These are phyloP conservation scores for Brachionus paranguensis DNA, from an alignment of 1,140 invertebrate species.

Conservation along the genomic window DNA sequence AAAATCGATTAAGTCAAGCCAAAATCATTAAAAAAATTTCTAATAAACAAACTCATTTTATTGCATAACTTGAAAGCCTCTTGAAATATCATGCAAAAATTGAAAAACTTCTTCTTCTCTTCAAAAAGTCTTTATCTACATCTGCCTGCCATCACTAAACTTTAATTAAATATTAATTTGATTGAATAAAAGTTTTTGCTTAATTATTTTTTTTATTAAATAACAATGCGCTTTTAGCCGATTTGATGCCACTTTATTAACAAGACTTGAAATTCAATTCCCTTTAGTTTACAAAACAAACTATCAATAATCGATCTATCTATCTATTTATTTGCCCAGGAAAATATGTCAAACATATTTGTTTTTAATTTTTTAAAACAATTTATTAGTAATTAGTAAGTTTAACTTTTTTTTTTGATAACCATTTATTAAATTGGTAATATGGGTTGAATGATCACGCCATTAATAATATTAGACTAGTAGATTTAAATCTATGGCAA, in stretches of 20 bases:
- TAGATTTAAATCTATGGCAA: not conserved
- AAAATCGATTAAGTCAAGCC: conserved; percentile 17
- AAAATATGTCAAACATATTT: conserved; percentile 4
- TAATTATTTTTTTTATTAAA: not conserved
- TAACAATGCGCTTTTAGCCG: not conserved
- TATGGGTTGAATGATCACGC: conserved; percentile 24
- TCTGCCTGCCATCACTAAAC: not conserved
- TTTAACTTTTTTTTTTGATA: conserved; percentile 12
- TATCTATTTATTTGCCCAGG: not conserved
- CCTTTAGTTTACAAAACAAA: not conserved
- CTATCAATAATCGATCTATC: conserved; percentile 4
- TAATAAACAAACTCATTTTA: not conserved
- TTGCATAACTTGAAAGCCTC: not conserved
- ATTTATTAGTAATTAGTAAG: conserved; percentile 13
- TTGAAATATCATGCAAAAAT: not conserved
- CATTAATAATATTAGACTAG: conserved; percentile 3
- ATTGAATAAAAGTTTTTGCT: not conserved
- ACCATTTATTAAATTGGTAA: conserved; percentile 25
- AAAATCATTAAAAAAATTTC: not conserved
- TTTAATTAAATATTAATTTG: not conserved
- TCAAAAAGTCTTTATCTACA: not conserved
- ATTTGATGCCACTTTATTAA: not conserved
- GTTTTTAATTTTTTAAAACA: not conserved
- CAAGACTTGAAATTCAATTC: not conserved
- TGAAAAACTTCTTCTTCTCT: not conserved